Evolutionary conservation across 2,888 invertebrate genomes (phyloP).

Genomic region (Drosophila anceps): DNA sequence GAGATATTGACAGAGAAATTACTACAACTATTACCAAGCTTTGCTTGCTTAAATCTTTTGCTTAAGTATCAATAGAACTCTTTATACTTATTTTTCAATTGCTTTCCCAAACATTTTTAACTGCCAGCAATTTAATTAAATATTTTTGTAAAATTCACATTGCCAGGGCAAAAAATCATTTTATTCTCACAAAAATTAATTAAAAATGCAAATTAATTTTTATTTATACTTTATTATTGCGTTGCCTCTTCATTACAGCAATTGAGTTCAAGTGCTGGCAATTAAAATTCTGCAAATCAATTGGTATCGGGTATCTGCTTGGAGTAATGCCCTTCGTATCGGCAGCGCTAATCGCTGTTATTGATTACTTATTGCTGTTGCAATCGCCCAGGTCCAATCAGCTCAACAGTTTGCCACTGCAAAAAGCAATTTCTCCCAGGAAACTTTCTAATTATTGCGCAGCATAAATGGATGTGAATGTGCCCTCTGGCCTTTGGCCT

Average conservation of each 20-base stretch:
- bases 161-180: neutral
- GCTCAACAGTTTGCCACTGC: constrained; percentile 29
- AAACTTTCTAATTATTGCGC: constrained; percentile 56
- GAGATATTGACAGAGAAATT: no score
- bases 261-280: neutral
- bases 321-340: neutral
- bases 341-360: constrained; percentile 33
- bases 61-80: neutral
- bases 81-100: neutral
- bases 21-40: no score
- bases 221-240: neutral
- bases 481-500: constrained; percentile 1
- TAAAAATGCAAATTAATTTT: no score
- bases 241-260: neutral
- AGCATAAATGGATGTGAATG: constrained; percentile 37
- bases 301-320: constrained; percentile 11
- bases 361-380: constrained; percentile 50
- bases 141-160: neutral
- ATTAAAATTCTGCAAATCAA: constrained; percentile 17
- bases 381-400: constrained; percentile 34
- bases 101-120: neutral
- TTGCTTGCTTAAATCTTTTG: neutral
- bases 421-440: constrained; percentile 11
- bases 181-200: neutral
- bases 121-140: neutral